Evolutionary conservation across 2,888 invertebrate genomes (phyloP), one percentile per base, ranked within the genome.

Genomic region (Zaprionus lineosus): DNA sequence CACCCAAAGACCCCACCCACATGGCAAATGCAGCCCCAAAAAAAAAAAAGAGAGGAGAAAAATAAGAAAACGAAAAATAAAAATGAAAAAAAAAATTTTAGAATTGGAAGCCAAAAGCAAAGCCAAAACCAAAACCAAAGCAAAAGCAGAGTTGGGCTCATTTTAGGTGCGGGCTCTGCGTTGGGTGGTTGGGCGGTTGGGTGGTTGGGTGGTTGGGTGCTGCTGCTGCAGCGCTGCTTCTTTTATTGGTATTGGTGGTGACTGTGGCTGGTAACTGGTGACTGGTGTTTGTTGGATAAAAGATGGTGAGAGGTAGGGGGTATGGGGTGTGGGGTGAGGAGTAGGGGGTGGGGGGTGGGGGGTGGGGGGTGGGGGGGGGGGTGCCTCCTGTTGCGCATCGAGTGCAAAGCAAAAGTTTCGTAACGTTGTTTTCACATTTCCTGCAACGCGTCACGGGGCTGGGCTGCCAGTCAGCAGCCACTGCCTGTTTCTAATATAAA

Each of bases 361-460:
- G 26, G 7, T 14, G 50, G 48, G 19, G 28, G 33, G 29, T 58
- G 50, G 37, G 28, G 26, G 55, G 52, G 29, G 28, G 48, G 43
- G 26, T 74, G 66, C 81, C 79, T 81, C 79, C 79, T 81, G 79
- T 81, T 81, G 79, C 85, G 81, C 81, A 85, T 84, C 62, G 57
- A 70, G 73, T 52, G 44, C 59, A 62, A 84, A 75, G 69, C 72
- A 82, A 81, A 78, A 82, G 85, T 79, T 79, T 84, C 81, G 81
- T 79, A 83, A 81, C 85, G 76, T 66, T 85, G 79, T 79, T 85
- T 85, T 83, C 85, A 85, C 81, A 81, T 81, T 81, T 81, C 81
- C 81, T 83, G 83, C 70, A 83, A 66, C 63, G 69, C 72, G 74
- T 81, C 61, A 82, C 68, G 58, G n/a, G 43, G 43, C 67, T 58